Conservation (phyloP, 2,113 vertebrate genomes). For the Sardina pilchardus region DNA sequence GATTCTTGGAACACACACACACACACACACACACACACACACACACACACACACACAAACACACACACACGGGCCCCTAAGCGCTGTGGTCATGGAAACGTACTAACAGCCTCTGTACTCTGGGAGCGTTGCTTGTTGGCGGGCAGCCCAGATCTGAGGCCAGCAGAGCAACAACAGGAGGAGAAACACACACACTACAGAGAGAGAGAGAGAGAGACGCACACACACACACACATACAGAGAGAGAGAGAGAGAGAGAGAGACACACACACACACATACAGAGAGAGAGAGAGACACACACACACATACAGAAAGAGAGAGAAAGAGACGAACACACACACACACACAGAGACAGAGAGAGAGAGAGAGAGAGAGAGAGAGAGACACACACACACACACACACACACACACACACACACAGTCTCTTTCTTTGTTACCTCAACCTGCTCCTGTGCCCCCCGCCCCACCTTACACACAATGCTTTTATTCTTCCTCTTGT, state of each 20-base stretch:
- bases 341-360: too few relatives aligned
- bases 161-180: background rate
- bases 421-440: background rate
- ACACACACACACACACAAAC: background rate
- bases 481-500: background rate
- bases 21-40: conserved; percentile 14
- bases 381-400: too few relatives aligned
- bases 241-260: too few relatives aligned
- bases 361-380: too few relatives aligned
- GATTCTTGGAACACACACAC: conserved; percentile 2
- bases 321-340: too few relatives aligned
- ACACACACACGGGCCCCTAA: background rate
- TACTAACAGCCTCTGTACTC: conserved; percentile 6
- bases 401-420: conserved; percentile 14
- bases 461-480: background rate
- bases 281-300: too few relatives aligned
- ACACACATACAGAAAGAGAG: too few relatives aligned
- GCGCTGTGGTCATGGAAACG: conserved; percentile 15
- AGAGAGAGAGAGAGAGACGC: too few relatives aligned
- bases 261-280: too few relatives aligned
- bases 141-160: background rate
- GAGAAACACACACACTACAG: background rate
- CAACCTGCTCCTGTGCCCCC: background rate
- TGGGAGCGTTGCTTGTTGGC: background rate
- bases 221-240: too few relatives aligned